Evolutionary conservation across 2,888 invertebrate genomes (phyloP).

Genomic region (Drosophila anomalata): DNA sequence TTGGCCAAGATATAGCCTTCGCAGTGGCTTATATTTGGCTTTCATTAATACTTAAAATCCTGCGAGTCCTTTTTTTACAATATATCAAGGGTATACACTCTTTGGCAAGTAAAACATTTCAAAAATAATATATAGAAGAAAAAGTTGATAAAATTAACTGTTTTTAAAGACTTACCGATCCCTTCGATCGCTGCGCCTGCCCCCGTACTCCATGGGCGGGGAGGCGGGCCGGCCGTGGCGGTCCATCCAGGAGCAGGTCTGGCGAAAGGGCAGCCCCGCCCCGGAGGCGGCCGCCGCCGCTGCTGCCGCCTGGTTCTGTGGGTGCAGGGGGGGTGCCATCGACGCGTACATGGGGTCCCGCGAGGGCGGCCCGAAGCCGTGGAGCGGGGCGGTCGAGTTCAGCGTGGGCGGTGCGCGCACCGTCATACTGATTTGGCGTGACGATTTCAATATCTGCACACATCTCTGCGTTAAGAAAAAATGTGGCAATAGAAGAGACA

Average conservation of each 20-base stretch:
- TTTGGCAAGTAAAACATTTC: too few relatives aligned
- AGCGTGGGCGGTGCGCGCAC: slow-evolving; percentile 90
- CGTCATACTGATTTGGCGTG: slow-evolving; percentile 94
- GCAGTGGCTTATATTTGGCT: too few relatives aligned
- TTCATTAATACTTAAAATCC: too few relatives aligned
- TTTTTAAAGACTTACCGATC: slow-evolving; percentile 76
- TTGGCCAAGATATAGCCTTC: too few relatives aligned
- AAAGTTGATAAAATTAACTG: background rate
- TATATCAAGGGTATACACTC: too few relatives aligned
- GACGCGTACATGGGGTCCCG: slow-evolving; percentile 83
- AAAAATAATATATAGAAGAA: too few relatives aligned
- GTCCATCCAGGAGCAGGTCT: slow-evolving; percentile 98
- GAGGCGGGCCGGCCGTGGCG: slow-evolving; percentile 95
- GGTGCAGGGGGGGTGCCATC: slow-evolving; percentile 82
- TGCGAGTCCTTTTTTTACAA: too few relatives aligned
- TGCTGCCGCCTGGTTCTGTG: slow-evolving; percentile 75
- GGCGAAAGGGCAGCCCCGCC: slow-evolving; percentile 85
- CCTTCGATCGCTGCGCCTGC: slow-evolving; percentile 82
- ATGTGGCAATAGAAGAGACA: slow-evolving; percentile 84
- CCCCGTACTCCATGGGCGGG: slow-evolving; percentile 88
- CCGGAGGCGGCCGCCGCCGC: slow-evolving; percentile 60
- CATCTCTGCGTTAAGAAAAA: slow-evolving; percentile 85
- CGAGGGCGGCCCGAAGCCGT: slow-evolving; percentile 84
- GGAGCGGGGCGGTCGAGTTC: slow-evolving; percentile 87
- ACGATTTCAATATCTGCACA: slow-evolving; percentile 94